Percentiles rank a stretch among this genome's conserved stretches.
phyloP scores from a whole-genome alignment of 2,888 invertebrate species.

The Chromoteleia sp. region DNA sequence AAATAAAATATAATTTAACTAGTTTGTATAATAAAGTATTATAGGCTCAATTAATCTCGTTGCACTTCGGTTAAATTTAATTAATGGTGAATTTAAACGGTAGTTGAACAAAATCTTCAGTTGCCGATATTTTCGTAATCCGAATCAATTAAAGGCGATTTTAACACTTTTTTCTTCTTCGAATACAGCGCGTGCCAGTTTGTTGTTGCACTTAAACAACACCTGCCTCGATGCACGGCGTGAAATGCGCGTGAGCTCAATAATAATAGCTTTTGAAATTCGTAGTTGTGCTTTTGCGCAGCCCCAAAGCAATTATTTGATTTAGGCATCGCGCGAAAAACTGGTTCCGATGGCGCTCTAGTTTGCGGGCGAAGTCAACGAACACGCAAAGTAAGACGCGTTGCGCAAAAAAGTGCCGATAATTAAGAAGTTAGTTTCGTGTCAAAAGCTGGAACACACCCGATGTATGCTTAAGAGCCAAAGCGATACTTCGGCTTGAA shows the following conservation, averaged over 20 bases:
- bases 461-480: constrained; percentile 41
- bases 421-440: constrained; percentile 54
- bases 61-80: too few relatives aligned
- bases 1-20: too few relatives aligned
- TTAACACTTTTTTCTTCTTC: constrained; percentile 8
- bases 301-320: constrained; percentile 38
- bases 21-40: too few relatives aligned
- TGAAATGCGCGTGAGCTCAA: constrained; percentile 7
- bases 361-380: constrained; percentile 35
- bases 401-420: constrained; percentile 64
- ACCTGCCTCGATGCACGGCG: constrained; percentile 5
- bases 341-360: constrained; percentile 38
- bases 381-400: constrained; percentile 47
- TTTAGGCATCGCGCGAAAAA: constrained; percentile 53
- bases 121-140: too few relatives aligned
- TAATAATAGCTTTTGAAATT: constrained; percentile 53
- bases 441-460: constrained; percentile 50
- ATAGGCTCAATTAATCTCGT: too few relatives aligned
- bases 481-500: constrained; percentile 49
- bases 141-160: background rate
- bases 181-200: background rate
- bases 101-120: too few relatives aligned
- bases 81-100: too few relatives aligned
- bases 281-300: constrained; percentile 16
- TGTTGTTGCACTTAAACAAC: background rate